phyloP scores from a whole-genome alignment of 2,113 vertebrate species.

The Mungos mungo region DNA sequence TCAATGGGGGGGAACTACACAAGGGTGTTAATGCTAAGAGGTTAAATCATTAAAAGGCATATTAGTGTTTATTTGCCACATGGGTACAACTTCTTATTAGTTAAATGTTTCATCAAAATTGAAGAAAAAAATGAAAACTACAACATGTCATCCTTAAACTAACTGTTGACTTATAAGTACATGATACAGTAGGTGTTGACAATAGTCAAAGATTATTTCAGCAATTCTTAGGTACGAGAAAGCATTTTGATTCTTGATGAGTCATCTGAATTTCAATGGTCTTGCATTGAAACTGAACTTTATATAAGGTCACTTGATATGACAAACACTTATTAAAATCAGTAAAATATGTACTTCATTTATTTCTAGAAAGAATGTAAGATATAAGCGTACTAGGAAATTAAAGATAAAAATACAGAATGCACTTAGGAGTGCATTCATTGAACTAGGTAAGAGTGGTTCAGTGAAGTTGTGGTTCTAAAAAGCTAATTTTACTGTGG shows the following conservation, averaged over 20 bases:
- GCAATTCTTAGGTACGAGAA: neutral
- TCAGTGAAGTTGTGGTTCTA: neutral
- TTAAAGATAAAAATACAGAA: conserved; percentile 41
- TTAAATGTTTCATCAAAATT: neutral
- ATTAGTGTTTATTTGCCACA: neutral
- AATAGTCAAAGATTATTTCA: neutral
- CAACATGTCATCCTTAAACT: neutral
- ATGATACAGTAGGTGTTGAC: neutral
- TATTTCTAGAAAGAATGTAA: neutral
- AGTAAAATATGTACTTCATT: neutral
- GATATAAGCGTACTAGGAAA: conserved; percentile 12
- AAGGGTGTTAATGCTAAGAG: neutral
- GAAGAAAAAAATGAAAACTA: neutral
- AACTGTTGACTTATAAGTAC: neutral
- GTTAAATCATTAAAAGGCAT: neutral
- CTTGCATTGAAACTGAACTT: conserved; percentile 31
- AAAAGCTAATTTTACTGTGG: neutral
- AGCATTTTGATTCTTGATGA: neutral
- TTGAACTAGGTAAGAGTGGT: neutral
- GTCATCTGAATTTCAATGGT: conserved; percentile 19
- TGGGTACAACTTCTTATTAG: neutral
- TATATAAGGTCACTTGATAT: neutral
- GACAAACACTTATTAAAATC: conserved; percentile 2
- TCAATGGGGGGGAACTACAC: neutral
- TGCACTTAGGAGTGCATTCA: neutral